Conservation (phyloP, 2,888 invertebrate genomes). For the Proisotoma minuta region DNA sequence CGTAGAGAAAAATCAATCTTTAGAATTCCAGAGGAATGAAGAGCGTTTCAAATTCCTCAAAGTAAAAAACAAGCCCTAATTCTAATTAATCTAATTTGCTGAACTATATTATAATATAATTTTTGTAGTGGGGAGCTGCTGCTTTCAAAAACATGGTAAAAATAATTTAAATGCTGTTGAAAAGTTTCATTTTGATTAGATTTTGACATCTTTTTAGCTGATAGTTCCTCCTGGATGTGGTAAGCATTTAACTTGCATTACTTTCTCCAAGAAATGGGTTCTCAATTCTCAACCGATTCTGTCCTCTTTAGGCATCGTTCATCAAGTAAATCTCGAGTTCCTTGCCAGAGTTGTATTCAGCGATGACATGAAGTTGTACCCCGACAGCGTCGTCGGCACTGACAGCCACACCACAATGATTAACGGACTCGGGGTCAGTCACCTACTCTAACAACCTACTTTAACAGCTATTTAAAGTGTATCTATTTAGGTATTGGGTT, state of each 20-base stretch:
- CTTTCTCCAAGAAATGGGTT: too few species aligned
- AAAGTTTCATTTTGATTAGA: too few species aligned
- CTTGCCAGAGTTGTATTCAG: conserved; percentile 84
- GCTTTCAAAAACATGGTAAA: conserved; percentile 94
- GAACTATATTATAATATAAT: too few species aligned
- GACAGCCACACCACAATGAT: conserved; percentile 99
- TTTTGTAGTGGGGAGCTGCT: conserved; percentile 85
- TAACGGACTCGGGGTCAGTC: conserved; percentile 90
- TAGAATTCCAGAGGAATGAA: conserved; percentile 92
- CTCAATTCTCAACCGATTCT: too few species aligned
- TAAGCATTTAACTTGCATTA: neutral
- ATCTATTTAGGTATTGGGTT: too few species aligned
- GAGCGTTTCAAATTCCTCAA: conserved; percentile 95
- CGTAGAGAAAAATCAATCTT: conserved; percentile 81
- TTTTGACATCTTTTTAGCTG: too few species aligned
- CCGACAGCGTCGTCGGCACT: conserved; percentile 92
- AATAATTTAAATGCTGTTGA: too few species aligned
- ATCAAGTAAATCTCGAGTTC: conserved; percentile 97
- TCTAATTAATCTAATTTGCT: too few species aligned
- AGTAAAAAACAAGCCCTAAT: conserved; percentile 60
- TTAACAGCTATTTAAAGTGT: too few species aligned
- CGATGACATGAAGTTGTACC: conserved; percentile 62
- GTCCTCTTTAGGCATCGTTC: conserved; percentile 92
- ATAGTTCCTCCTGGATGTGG: conserved; percentile 85
- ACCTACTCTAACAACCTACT: too few species aligned